Percentiles rank a stretch among this genome's conserved stretches.
Conservation (phyloP, 2,888 invertebrate genomes). For the Drosophila mimetica region DNA sequence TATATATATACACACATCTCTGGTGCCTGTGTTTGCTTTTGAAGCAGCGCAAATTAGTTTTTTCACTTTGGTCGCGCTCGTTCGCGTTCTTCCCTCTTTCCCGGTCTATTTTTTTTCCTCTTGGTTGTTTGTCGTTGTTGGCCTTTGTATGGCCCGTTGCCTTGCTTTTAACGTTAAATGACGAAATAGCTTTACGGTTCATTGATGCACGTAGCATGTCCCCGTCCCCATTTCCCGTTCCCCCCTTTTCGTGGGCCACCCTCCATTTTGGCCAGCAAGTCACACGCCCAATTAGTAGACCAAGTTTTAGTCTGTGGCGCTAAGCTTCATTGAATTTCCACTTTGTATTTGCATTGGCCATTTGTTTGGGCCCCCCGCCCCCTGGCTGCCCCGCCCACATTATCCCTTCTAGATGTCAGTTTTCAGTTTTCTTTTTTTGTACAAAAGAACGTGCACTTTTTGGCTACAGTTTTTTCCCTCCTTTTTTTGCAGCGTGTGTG, state of each 20-base stretch:
- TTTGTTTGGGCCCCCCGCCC: constrained; percentile 39
- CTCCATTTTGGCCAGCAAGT: constrained; percentile 53
- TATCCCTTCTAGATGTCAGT: constrained; percentile 42
- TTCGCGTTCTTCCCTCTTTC: constrained; percentile 44
- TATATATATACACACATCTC: constrained; percentile 16
- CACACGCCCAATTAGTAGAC: constrained; percentile 79
- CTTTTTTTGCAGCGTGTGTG: constrained; percentile 12
- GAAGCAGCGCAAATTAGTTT: constrained; percentile 81
- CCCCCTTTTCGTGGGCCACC: background rate
- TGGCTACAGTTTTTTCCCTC: constrained; percentile 69
- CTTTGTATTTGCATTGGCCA: constrained; percentile 76
- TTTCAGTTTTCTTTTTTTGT: constrained; percentile 6
- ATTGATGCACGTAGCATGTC: constrained; percentile 74
- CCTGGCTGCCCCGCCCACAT: background rate
- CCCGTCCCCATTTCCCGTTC: constrained; percentile 9
- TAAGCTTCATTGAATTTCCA: constrained; percentile 77
- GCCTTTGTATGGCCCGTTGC: constrained; percentile 71
- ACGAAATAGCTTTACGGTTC: constrained; percentile 81
- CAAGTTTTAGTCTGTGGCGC: constrained; percentile 71
- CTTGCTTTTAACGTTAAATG: constrained; percentile 80
- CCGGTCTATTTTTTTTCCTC: constrained; percentile 23
- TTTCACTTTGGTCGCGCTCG: constrained; percentile 77
- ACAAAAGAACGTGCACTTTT: constrained; percentile 55
- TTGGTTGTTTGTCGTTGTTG: constrained; percentile 65
- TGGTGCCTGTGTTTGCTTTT: constrained; percentile 71